A percentile compares a stretch with the other conserved stretches of the same genome.
Evolutionary conservation across 2,113 vertebrate species (phyloP).

Genomic region (Eulemur rufifrons): DNA sequence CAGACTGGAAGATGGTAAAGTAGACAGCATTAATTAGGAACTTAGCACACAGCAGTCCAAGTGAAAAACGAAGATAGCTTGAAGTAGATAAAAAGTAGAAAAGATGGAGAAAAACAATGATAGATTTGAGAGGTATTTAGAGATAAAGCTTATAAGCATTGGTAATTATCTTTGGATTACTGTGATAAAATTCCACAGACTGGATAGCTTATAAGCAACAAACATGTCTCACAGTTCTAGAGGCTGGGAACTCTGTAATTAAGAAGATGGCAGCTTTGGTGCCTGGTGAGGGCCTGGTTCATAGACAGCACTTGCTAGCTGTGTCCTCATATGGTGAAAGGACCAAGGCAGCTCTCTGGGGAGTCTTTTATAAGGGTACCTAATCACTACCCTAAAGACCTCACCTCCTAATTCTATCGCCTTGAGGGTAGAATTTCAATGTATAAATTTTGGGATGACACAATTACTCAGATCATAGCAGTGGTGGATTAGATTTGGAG

Average conservation of each 20-base stretch:
- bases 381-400: neutral
- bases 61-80: neutral
- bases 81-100: neutral
- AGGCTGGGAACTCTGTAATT: neutral
- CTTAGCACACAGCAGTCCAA: fast-evolving
- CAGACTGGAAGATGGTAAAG: neutral
- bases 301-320: neutral
- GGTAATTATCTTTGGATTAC: neutral
- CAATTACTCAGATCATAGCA: neutral
- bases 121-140: neutral
- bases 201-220: neutral
- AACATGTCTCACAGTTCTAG: neutral
- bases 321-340: neutral
- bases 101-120: neutral
- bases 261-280: neutral
- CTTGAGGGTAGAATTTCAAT: neutral
- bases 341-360: neutral
- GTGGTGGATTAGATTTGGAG: neutral
- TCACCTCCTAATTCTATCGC: neutral
- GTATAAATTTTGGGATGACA: neutral
- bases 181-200: neutral
- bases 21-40: neutral
- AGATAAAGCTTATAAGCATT: neutral
- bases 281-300: neutral
- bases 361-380: neutral